Base-by-base conservation (phyloP, 92 coral and sea anemone species). In the Heteractis magnifica region DNA sequence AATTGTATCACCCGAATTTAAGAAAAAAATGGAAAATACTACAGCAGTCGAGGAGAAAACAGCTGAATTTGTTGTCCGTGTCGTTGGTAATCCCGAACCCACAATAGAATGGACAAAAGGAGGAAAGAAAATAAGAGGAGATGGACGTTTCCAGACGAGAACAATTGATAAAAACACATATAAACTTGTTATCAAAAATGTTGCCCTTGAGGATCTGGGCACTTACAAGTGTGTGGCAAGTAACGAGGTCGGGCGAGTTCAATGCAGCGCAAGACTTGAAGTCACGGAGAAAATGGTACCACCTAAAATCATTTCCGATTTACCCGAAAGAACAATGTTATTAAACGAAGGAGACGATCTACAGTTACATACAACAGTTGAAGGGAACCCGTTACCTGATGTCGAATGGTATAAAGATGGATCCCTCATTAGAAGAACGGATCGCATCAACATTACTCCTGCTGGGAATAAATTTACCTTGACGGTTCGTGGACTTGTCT, bases 391-490 rank as follows among this genome's bases (percentile, higher is more conserved):
- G 10, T 73, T 82, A 72, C 99, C 99, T 0, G 95, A 90, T 55
- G 88, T 92, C 8, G 95, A 94, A 75, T 97, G 99, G 99, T 92
- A 86, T 85, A 97, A 94, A 68, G 98, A 97, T 88, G 97, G 94
- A 64, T 81, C 83, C 78, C 89, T 92, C 16, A 82, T 97, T 53
- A 86, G 91, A 53, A 87, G 93, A 89, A 92, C 91, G 56, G 79
- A 84, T 53, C 97, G 88, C 74, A 87, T 87, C 76, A 90, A 79
- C 72, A 51, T 97, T 83, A 82, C 94, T n/a, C 80, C 93, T 19
- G 81, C 90, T 60, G 97, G 97, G 41, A 88, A 85, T 56, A 89
- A 82, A 87, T 91, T 82, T 79, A 91, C 84, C 60, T 86, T 94
- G 9, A 87, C 88, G 49, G 85, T 97, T 48, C 81, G 86, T 19